Percentiles rank a stretch among this genome's conserved stretches.
Conservation (phyloP, 1,140 invertebrate genomes). For the Leptonema lineaticorne region DNA sequence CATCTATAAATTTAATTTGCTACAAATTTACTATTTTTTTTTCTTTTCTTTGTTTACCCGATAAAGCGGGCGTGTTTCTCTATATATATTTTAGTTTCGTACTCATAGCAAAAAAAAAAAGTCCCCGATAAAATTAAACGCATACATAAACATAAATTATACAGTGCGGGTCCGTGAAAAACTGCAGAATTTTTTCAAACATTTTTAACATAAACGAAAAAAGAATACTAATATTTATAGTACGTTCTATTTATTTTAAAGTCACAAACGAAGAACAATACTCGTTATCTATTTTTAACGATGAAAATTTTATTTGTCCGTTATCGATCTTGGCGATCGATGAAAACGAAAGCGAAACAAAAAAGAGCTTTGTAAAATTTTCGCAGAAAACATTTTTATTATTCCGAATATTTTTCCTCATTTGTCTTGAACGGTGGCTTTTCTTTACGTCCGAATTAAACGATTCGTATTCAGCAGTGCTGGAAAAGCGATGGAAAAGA, state of each 20-base stretch:
- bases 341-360: too few species aligned
- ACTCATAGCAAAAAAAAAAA: not conserved
- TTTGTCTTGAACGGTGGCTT: not conserved
- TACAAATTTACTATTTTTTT: not conserved
- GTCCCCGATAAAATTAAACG: not conserved
- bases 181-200: too few species aligned
- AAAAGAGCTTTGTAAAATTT: too few species aligned
- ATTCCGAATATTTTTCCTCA: not conserved
- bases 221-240: too few species aligned
- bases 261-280: not conserved
- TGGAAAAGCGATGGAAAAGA: too few species aligned
- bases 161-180: not conserved
- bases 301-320: too few species aligned
- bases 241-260: too few species aligned
- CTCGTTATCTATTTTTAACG: not conserved
- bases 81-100: too few species aligned
- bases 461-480: not conserved
- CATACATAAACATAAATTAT: not conserved
- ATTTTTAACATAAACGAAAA: not conserved
- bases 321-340: too few species aligned
- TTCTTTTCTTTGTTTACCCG: not conserved
- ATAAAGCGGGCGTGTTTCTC: too few species aligned
- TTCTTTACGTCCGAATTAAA: constrained; percentile 1
- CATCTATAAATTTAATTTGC: constrained; percentile 7
- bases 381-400: not conserved